phyloP scores from a whole-genome alignment of 2,797 vertebrate genomes.

The Cyprinodon diabolis region DNA sequence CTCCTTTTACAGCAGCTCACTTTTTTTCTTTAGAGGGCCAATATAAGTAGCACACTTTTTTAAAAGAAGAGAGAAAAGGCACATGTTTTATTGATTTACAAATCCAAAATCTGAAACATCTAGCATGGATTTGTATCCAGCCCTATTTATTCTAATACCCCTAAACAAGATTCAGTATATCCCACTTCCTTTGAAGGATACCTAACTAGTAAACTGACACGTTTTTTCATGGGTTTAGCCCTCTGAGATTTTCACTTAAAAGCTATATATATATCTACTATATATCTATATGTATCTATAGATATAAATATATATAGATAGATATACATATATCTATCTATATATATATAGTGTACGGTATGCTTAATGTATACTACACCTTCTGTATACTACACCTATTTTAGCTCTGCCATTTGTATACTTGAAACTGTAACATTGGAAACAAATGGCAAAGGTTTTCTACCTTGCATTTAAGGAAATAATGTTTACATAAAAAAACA shows the following conservation, averaged over 20 bases:
- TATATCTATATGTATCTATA: too few species aligned
- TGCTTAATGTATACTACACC: neutral
- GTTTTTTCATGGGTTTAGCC: neutral
- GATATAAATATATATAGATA: too few species aligned
- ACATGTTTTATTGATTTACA: neutral
- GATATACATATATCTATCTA: too few species aligned
- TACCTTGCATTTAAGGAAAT: neutral
- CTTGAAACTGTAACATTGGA: neutral
- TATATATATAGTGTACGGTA: neutral
- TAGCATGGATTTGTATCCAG: neutral
- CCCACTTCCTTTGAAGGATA: neutral
- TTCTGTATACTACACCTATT: neutral
- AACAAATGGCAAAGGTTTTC: neutral
- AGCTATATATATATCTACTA: neutral
- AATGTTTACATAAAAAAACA: neutral
- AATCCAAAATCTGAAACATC: neutral
- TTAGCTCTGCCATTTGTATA: neutral
- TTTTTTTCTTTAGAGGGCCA: neutral
- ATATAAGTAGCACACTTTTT: neutral
- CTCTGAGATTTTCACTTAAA: neutral
- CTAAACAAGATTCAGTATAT: neutral
- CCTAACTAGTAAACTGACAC: neutral
- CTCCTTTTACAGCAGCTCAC: too few species aligned
- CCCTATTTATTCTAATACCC: neutral
- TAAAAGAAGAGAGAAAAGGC: neutral